Conservation (phyloP, 2,797 vertebrate genomes). For the Trichosurus vulpecula region DNA sequence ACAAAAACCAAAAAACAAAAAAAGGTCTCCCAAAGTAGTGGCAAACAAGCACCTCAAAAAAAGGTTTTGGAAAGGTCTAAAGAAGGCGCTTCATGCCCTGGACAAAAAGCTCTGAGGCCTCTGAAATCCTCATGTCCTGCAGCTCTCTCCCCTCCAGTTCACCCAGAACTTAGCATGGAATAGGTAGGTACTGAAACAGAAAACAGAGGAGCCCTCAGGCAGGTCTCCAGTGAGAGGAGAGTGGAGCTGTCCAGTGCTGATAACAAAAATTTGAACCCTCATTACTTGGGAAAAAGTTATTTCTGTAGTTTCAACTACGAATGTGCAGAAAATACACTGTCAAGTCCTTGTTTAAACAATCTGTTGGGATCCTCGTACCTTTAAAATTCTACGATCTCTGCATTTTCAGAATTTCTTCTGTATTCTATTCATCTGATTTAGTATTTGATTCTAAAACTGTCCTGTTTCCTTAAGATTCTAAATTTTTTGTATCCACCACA, state of each 20-base stretch:
- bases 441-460: conserved; percentile 37
- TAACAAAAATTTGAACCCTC: not conserved
- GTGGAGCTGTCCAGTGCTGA: not conserved
- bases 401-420: conserved; percentile 28
- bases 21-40: not conserved
- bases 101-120: not conserved
- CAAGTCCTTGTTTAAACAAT: not conserved
- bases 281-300: not conserved
- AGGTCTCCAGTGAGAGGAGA: not conserved
- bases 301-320: not conserved
- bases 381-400: not conserved
- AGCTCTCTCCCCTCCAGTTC: not conserved
- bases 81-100: not conserved
- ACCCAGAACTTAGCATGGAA: not conserved
- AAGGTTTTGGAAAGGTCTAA: not conserved
- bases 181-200: not conserved
- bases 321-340: not conserved
- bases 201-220: not conserved
- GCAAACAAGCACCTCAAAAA: not conserved
- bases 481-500: conserved; percentile 40
- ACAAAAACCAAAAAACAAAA: not conserved
- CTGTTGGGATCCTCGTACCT: not conserved
- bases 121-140: not conserved
- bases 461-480: conserved; percentile 38
- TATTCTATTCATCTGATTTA: conserved; percentile 10